Evolutionary conservation across 2,113 vertebrate species (phyloP).

Genomic region (Phyllostomus discolor): DNA sequence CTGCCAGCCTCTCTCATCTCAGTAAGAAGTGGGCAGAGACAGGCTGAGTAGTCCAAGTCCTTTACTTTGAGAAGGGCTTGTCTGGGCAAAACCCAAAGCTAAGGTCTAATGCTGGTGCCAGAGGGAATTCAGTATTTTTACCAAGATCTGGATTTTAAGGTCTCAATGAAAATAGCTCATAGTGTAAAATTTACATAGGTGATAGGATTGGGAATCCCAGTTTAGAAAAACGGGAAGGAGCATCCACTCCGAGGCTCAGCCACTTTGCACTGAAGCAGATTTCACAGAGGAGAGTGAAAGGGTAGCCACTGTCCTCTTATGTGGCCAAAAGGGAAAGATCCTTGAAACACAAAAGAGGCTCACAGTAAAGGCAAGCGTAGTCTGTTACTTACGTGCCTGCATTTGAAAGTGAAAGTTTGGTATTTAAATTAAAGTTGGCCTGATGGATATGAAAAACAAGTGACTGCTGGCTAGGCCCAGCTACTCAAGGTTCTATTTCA

Average conservation of each 20-base stretch:
- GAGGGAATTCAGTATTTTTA: background rate
- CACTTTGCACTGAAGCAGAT: background rate
- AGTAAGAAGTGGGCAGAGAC: background rate
- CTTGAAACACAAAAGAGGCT: background rate
- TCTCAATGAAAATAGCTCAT: background rate
- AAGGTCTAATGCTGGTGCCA: background rate
- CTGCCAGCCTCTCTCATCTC: background rate
- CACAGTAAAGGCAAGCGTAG: background rate
- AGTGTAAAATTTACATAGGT: background rate
- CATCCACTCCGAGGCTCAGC: too few relatives aligned
- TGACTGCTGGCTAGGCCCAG: background rate
- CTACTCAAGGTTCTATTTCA: background rate
- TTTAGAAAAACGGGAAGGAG: background rate
- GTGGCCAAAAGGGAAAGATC: background rate
- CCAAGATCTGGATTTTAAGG: constrained; percentile 53
- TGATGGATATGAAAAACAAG: background rate
- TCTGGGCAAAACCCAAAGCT: background rate
- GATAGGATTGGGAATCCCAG: background rate
- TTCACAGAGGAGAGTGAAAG: background rate
- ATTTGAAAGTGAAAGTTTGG: background rate
- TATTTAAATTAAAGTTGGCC: background rate
- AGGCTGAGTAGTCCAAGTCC: background rate
- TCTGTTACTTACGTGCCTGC: background rate
- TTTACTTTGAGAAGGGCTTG: background rate
- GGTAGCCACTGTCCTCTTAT: background rate